Base-by-base conservation (phyloP, 92 coral and sea anemone genomes). In the Virgularia gustaviana region DNA sequence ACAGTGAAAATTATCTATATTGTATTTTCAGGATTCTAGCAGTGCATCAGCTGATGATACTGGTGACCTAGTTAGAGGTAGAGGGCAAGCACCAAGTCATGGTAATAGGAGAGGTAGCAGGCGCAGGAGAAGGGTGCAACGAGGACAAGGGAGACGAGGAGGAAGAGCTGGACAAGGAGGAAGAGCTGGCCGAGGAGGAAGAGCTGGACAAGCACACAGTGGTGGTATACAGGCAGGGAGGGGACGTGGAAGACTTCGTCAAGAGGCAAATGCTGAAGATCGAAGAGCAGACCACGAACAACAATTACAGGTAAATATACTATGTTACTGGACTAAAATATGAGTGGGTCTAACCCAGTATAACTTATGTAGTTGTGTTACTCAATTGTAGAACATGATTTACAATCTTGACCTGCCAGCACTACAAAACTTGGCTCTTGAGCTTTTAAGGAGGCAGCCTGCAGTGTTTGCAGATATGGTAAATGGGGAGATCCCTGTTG, bases 391-490 rank as follows among this genome's bases (percentile, higher is more conserved):
- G 15, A 39, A 39, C 45, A 7, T 39, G 45, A 39, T 7, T 9
- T 9, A 32, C 3, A 42, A 22, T 9, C 28, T 61, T 18, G 28
- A 25, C 42, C 68, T 61, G 9, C 15, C 39, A 25, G 39, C 68
- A 31, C 9, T 6, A 42, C 9, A 27, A 36, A 27, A 36, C 20
- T n/a, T 70, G 9, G 60, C 76, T 28, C 9, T 70, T 27, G 76
- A 49, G 42, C 43, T 70, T 11, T 45, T 70, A n/a, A 45, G 63
- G 18, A 54, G 1, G 23, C 77, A 72, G 36, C 77, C 53, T 1
- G 55, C 66, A 72, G 77, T 72, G 2, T 72, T 53, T 55, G 66
- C 66, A 0, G 77, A 71, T 27, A 30, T 55, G 11, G 77, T 42
- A 5, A 72, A 72, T 72, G 77, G 65, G 44, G 66, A 72, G 25